Evolutionary conservation across 2,113 vertebrate genomes (phyloP).

Genomic region (Neogobius melanostomus): DNA sequence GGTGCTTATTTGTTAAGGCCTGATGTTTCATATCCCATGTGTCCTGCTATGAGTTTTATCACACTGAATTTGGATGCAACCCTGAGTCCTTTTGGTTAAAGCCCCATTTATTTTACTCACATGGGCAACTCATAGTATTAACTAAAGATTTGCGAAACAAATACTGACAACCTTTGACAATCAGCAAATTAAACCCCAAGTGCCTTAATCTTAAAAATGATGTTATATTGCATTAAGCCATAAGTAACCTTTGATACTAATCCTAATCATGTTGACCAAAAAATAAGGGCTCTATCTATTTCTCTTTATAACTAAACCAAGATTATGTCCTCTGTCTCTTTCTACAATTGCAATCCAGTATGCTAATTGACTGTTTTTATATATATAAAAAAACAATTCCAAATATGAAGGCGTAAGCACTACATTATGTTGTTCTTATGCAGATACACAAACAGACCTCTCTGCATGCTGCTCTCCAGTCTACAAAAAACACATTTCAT

Average conservation of each 20-base stretch:
- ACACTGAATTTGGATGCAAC: constrained; percentile 50
- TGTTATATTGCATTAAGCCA: too few species aligned
- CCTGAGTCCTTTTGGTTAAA: constrained; percentile 67
- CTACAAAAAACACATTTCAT: constrained; percentile 79
- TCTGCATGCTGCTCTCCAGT: constrained; percentile 19
- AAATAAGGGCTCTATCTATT: too few species aligned
- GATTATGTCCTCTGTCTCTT: not conserved
- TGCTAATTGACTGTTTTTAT: not conserved
- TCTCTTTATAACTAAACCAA: not conserved
- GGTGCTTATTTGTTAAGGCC: constrained; percentile 65
- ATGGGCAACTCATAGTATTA: constrained; percentile 12
- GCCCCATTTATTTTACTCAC: constrained; percentile 49
- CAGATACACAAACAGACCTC: constrained; percentile 12
- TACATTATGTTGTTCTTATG: too few species aligned
- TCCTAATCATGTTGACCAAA: too few species aligned
- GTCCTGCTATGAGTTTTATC: constrained; percentile 64
- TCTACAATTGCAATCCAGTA: not conserved
- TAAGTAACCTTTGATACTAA: too few species aligned
- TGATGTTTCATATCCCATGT: constrained; percentile 52
- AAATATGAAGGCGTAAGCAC: too few species aligned
- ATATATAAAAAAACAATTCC: too few species aligned
- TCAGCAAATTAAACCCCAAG: too few species aligned
- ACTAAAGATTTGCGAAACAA: too few species aligned
- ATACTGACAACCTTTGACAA: too few species aligned
- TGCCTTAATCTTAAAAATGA: too few species aligned